Evolutionary conservation across 2,888 invertebrate genomes (phyloP).

Genomic region (Ellobium chinense): DNA sequence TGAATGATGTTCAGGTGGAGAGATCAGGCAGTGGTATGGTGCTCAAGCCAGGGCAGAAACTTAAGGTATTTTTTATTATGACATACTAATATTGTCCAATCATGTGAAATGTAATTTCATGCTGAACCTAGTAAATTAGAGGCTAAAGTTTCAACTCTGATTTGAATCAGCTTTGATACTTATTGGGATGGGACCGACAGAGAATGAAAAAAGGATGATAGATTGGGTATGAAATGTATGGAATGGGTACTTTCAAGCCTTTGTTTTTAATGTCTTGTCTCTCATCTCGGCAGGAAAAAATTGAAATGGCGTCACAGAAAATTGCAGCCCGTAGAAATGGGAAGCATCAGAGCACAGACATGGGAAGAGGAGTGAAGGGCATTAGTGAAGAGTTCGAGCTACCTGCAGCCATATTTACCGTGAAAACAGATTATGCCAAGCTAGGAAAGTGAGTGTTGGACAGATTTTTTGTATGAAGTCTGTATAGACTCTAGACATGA

Average conservation of each 20-base stretch:
- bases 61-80: slow-evolving; percentile 57
- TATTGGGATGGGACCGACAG: too few species aligned
- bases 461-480: too few species aligned
- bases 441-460: slow-evolving; percentile 62
- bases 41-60: slow-evolving; percentile 54
- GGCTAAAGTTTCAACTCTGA: too few species aligned
- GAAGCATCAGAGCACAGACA: background rate
- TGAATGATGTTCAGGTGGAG: slow-evolving; percentile 56
- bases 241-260: background rate
- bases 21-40: slow-evolving; percentile 57
- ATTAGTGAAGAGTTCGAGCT: background rate
- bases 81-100: too few species aligned
- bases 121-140: too few species aligned
- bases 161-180: too few species aligned
- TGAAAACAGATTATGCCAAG: slow-evolving; percentile 56
- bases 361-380: background rate
- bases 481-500: too few species aligned
- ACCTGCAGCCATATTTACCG: slow-evolving; percentile 16
- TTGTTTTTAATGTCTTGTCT: background rate
- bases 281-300: slow-evolving; percentile 4
- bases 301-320: background rate
- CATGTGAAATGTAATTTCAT: too few species aligned
- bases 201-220: too few species aligned
- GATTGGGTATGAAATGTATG: too few species aligned
- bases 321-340: background rate